phyloP scores from a whole-genome alignment of 1,140 invertebrate species.

The Luehdorfia chinensis region DNA sequence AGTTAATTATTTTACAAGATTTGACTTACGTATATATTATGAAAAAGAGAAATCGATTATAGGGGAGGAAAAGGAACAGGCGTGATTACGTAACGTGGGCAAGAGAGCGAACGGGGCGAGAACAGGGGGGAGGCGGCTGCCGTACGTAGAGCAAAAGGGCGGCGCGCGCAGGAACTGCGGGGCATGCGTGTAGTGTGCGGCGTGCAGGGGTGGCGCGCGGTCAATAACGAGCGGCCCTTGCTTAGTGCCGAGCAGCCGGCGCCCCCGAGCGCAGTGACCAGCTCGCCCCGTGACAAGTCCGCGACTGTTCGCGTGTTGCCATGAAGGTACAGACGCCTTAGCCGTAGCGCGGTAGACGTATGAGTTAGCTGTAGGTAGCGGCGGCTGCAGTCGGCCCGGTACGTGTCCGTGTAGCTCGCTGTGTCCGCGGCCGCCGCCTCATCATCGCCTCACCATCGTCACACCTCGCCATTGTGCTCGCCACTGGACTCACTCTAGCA shows the following conservation, averaged over 20 bases:
- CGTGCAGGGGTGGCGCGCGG: slow-evolving; percentile 10
- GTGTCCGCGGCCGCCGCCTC: slow-evolving; percentile 23
- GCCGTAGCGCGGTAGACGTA: slow-evolving; percentile 61
- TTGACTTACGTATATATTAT: no score
- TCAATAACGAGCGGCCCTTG: slow-evolving; percentile 22
- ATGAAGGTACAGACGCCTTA: slow-evolving; percentile 65
- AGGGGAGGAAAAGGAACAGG: background rate
- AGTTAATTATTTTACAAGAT: no score
- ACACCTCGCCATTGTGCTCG: background rate
- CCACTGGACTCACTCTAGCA: background rate
- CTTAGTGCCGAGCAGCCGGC: slow-evolving; percentile 31
- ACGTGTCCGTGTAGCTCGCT: slow-evolving; percentile 47
- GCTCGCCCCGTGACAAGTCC: slow-evolving; percentile 25
- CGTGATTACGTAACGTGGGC: slow-evolving; percentile 5
- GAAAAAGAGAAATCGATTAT: background rate
- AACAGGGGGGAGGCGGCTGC: slow-evolving; percentile 1
- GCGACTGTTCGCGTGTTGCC: slow-evolving; percentile 44
- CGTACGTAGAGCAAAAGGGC: slow-evolving; percentile 1
- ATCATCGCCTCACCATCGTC: slow-evolving; percentile 8
- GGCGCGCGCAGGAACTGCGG: no score
- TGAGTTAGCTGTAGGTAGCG: slow-evolving; percentile 55
- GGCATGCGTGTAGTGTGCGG: slow-evolving; percentile 19
- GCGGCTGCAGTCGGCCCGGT: slow-evolving; percentile 44
- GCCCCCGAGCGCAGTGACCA: slow-evolving; percentile 30
- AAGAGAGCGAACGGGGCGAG: background rate